These are phyloP conservation scores for Leptopilina myrica DNA, from an alignment of 2,888 invertebrate genomes.

Conservation along the genomic window DNA sequence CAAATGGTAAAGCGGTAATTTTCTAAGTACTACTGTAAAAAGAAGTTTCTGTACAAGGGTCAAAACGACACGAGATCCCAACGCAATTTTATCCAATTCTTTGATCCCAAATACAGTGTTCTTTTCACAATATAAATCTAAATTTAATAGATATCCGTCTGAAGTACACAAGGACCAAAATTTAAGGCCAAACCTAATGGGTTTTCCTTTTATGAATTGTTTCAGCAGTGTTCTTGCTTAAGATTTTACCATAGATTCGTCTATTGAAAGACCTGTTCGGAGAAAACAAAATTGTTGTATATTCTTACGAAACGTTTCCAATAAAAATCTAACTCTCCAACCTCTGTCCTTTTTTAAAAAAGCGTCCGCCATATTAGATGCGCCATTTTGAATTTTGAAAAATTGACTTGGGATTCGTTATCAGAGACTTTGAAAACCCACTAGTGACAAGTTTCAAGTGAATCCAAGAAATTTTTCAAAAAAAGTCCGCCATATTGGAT, in stretches of 20 bases:
- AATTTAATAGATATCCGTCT: slow-evolving; percentile 49
- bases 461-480: too few relatives aligned
- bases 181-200: slow-evolving; percentile 53
- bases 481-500: too few relatives aligned
- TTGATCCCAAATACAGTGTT: slow-evolving; percentile 38
- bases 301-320: neutral
- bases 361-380: too few relatives aligned
- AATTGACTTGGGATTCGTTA: too few relatives aligned
- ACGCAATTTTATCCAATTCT: neutral
- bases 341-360: slow-evolving; percentile 35
- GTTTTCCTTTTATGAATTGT: too few relatives aligned
- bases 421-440: too few relatives aligned
- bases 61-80: slow-evolving; percentile 5
- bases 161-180: slow-evolving; percentile 45
- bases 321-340: slow-evolving; percentile 48
- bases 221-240: slow-evolving; percentile 49
- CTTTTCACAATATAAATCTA: slow-evolving; percentile 55
- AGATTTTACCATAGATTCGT: slow-evolving; percentile 53
- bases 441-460: too few relatives aligned
- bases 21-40: neutral
- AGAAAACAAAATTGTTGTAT: slow-evolving; percentile 45
- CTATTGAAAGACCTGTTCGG: slow-evolving; percentile 49
- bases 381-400: too few relatives aligned
- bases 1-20: neutral
- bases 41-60: neutral